phyloP scores from a whole-genome alignment of 2,797 vertebrate species.

The Chloroceryle amazona region DNA sequence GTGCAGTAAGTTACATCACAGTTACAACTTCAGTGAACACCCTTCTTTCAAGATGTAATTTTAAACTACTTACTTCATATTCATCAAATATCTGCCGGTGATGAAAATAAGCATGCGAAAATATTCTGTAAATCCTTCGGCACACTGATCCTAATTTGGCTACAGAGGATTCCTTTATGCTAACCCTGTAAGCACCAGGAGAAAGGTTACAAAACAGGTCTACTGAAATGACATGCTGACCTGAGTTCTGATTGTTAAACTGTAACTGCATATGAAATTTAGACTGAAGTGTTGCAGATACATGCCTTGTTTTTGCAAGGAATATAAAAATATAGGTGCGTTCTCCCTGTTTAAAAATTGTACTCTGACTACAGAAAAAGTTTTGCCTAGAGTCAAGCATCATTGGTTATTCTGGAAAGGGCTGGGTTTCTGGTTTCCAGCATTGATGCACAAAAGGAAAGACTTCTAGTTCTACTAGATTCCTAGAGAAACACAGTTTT shows the following conservation, averaged over 20 bases:
- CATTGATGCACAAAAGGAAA: background rate
- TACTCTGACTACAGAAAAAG: background rate
- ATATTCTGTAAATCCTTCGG: slow-evolving; percentile 99
- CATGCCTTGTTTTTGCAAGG: background rate
- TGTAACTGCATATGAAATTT: background rate
- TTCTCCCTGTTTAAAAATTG: background rate
- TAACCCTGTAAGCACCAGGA: slow-evolving; percentile 88
- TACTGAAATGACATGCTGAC: rapidly evolving
- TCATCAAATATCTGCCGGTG: slow-evolving; percentile 99
- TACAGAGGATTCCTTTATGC: slow-evolving; percentile 99
- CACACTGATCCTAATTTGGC: slow-evolving; percentile 99
- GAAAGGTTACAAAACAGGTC: background rate
- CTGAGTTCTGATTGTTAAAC: background rate
- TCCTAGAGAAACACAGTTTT: background rate
- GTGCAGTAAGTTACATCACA: background rate
- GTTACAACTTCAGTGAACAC: background rate
- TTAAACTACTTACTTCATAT: slow-evolving; percentile 91
- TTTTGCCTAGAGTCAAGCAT: background rate
- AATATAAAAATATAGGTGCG: background rate
- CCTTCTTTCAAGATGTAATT: background rate
- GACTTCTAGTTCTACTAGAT: background rate
- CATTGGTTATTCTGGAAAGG: background rate
- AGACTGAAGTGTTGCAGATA: background rate
- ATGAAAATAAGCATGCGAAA: slow-evolving; percentile 99
- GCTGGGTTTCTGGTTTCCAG: background rate